phyloP scores from a whole-genome alignment of 35 echinoderm and acorn worm genomes.

The Amphiura filiformis region DNA sequence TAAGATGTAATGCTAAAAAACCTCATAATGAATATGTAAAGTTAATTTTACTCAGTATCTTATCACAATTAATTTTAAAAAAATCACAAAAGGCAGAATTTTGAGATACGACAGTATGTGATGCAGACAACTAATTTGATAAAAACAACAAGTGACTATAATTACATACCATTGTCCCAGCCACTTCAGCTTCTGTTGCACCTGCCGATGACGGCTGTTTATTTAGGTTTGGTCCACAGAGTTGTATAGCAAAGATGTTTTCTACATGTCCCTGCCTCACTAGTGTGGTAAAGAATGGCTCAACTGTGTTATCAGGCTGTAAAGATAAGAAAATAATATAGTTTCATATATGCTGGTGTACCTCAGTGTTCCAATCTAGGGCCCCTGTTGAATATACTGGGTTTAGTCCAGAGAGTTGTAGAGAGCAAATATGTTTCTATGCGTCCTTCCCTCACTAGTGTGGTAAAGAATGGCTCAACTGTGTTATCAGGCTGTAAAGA shows the following conservation, averaged over 20 bases:
- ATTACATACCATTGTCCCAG: constrained; percentile 51
- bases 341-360: no score
- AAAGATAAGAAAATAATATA: constrained; percentile 19
- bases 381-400: no score
- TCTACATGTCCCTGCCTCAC: constrained; percentile 21
- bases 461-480: constrained; percentile 76
- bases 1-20: no score
- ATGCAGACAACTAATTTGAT: no score
- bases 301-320: constrained; percentile 76
- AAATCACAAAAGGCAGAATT: no score
- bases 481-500: constrained; percentile 71
- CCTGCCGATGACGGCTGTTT: neutral
- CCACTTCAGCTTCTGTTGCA: constrained; percentile 10
- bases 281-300: constrained; percentile 80
- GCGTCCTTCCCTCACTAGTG: constrained; percentile 35
- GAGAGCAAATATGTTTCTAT: constrained; percentile 66
- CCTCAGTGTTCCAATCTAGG: no score
- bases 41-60: no score
- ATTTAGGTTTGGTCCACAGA: constrained; percentile 53
- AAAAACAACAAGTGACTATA: neutral
- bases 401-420: constrained; percentile 78
- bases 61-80: no score
- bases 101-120: no score
- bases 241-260: constrained; percentile 88
- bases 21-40: no score